Percentiles rank a stretch among this genome's conserved stretches.
Evolutionary conservation across 2,888 invertebrate species (phyloP).

Genomic region (Bellardia pandia): DNA sequence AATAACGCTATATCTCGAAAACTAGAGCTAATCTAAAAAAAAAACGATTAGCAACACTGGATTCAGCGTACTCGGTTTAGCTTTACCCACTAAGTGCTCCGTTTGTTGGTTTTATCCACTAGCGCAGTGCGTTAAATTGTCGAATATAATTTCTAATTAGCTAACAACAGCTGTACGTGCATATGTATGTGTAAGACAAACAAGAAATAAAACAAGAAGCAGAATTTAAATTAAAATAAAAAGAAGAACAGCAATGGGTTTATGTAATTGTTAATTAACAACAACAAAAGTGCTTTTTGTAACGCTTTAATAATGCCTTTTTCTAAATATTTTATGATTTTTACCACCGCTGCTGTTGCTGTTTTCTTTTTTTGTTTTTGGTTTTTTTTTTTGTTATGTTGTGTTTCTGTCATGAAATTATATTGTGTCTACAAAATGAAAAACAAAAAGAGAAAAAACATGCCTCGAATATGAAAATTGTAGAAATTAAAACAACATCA

Average conservation of each 20-base stretch:
- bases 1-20: too few relatives aligned
- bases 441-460: slow-evolving; percentile 30
- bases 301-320: slow-evolving; percentile 38
- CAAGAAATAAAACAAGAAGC: slow-evolving; percentile 24
- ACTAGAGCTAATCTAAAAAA: too few relatives aligned
- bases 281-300: slow-evolving; percentile 51
- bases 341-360: slow-evolving; percentile 16
- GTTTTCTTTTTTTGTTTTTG: not conserved
- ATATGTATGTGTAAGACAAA: not conserved
- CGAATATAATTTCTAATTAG: slow-evolving; percentile 5
- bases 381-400: not conserved
- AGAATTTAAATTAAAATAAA: slow-evolving; percentile 33
- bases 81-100: too few relatives aligned
- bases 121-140: not conserved
- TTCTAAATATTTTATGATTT: slow-evolving; percentile 59
- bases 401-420: slow-evolving; percentile 33
- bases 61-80: too few relatives aligned
- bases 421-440: slow-evolving; percentile 7
- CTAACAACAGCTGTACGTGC: slow-evolving; percentile 16
- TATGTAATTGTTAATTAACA: slow-evolving; percentile 69
- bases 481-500: slow-evolving; percentile 53
- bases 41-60: too few relatives aligned
- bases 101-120: too few relatives aligned
- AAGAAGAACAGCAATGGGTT: slow-evolving; percentile 38
- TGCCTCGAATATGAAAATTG: slow-evolving; percentile 51